phyloP scores from a whole-genome alignment of 37 sponge, comb jelly and placozoan species.

The Oopsacas minuta region DNA sequence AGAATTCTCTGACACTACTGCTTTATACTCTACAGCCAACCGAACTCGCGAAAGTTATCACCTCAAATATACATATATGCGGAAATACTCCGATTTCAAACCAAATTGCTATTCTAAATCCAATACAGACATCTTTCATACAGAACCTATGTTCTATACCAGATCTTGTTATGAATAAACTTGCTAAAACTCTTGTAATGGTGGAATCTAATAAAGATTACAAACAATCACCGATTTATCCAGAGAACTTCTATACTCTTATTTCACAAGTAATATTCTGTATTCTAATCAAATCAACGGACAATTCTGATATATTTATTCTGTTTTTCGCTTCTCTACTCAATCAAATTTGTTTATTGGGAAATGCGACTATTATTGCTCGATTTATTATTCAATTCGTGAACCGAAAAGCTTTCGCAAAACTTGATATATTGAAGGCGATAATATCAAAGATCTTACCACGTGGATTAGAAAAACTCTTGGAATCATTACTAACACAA shows the following conservation, averaged over 20 bases:
- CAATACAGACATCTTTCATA: background rate
- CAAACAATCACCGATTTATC: background rate
- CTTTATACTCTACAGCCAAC: background rate
- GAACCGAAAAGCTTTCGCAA: background rate
- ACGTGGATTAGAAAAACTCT: background rate
- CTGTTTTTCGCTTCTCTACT: background rate
- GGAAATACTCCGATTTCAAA: background rate
- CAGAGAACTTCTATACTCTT: background rate
- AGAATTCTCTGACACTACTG: background rate
- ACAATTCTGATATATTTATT: background rate
- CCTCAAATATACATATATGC: background rate
- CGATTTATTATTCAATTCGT: background rate
- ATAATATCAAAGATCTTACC: background rate
- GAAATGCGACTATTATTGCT: background rate
- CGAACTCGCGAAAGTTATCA: background rate
- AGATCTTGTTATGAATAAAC: conserved; percentile 8
- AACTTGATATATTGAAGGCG: background rate
- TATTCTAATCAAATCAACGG: background rate
- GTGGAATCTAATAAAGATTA: conserved; percentile 7
- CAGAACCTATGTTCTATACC: background rate
- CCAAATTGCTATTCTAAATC: background rate
- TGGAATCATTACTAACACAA: background rate
- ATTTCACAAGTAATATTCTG: background rate
- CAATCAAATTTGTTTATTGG: background rate
- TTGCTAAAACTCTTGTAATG: background rate